phyloP scores from a whole-genome alignment of 2,113 vertebrate genomes.

The Fulica atra region DNA sequence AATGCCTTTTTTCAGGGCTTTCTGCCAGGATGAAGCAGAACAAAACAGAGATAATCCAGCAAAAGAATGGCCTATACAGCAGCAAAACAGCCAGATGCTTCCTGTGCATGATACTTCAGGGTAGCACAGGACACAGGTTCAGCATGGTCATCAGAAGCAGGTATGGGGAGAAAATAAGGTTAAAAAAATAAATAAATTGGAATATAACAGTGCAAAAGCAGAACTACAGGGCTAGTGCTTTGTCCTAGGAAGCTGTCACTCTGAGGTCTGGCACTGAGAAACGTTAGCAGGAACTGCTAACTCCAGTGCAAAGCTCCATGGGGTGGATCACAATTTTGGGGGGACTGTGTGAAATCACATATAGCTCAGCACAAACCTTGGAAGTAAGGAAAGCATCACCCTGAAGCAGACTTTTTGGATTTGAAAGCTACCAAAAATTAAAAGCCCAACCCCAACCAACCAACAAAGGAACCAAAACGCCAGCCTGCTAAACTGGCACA shows the following conservation, averaged over 20 bases:
- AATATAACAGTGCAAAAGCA: not conserved
- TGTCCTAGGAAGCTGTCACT: not conserved
- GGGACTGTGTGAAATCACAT: not conserved
- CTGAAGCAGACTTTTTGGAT: not conserved
- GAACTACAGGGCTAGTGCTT: not conserved
- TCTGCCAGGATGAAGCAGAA: not conserved
- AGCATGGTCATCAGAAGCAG: not conserved
- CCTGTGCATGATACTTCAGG: not conserved
- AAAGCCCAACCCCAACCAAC: not conserved
- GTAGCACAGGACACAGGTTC: not conserved
- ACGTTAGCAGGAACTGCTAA: not conserved
- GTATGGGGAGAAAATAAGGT: not conserved
- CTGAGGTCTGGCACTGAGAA: not conserved
- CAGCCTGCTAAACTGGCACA: not conserved
- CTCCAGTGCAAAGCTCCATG: not conserved
- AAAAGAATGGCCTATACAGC: not conserved
- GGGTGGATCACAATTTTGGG: fast-evolving
- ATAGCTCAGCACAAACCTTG: not conserved
- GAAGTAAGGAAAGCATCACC: not conserved
- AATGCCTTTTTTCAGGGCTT: slow-evolving; percentile 32
- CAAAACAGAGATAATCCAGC: not conserved
- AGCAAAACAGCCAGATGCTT: slow-evolving; percentile 27
- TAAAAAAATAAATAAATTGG: not conserved
- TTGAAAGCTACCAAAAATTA: not conserved
- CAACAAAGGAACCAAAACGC: not conserved